phyloP scores from a whole-genome alignment of 2,797 vertebrate species.

The Neoniphon sammara region DNA sequence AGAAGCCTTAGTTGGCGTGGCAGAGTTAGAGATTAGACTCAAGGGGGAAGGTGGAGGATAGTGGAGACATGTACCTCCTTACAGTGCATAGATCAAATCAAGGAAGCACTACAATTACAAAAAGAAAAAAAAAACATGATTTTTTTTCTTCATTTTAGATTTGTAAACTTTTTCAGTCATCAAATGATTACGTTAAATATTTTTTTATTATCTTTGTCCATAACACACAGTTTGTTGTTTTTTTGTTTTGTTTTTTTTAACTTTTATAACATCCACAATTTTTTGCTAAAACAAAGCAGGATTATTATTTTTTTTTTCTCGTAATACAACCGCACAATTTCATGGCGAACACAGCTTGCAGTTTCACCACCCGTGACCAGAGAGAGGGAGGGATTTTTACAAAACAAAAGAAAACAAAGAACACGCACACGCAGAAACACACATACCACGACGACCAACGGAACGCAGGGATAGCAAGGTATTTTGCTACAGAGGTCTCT shows the following conservation, averaged over 20 bases:
- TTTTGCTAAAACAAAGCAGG: slow-evolving; percentile 80
- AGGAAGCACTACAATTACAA: slow-evolving; percentile 96
- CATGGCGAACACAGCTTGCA: slow-evolving; percentile 84
- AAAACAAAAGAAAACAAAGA: slow-evolving; percentile 69
- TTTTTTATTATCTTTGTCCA: slow-evolving; percentile 77
- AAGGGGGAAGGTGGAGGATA: slow-evolving; percentile 65
- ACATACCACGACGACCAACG: slow-evolving; percentile 82
- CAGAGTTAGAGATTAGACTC: slow-evolving; percentile 62
- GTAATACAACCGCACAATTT: slow-evolving; percentile 74
- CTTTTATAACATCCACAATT: slow-evolving; percentile 79
- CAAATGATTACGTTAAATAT: slow-evolving; percentile 78
- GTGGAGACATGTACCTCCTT: slow-evolving; percentile 86
- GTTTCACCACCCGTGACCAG: slow-evolving; percentile 75
- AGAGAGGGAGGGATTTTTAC: slow-evolving; percentile 55
- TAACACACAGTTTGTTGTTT: slow-evolving; percentile 49
- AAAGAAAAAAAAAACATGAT: slow-evolving; percentile 73
- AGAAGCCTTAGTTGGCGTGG: slow-evolving; percentile 53
- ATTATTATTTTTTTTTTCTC: slow-evolving; percentile 57
- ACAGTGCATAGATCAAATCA: slow-evolving; percentile 99
- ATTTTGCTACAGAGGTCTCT: slow-evolving; percentile 79
- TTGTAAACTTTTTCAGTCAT: slow-evolving; percentile 87
- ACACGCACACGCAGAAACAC: slow-evolving; percentile 76
- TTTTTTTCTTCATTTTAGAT: slow-evolving; percentile 85
- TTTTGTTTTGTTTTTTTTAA: slow-evolving; percentile 57
- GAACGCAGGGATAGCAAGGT: slow-evolving; percentile 77